Conservation (phyloP, 1,140 invertebrate genomes). For the Harlomillsia oculata region DNA sequence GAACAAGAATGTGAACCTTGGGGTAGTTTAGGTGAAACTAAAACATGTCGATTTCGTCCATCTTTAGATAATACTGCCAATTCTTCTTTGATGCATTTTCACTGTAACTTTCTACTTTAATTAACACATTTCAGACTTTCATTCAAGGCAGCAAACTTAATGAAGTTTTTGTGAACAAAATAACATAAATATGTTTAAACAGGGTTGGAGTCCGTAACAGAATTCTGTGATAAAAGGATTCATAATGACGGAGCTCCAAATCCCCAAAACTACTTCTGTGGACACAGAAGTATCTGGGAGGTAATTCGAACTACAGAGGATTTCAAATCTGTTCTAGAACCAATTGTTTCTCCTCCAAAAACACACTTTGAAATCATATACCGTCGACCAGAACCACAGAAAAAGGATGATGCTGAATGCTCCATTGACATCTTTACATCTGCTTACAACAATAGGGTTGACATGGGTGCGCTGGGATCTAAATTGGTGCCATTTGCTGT, state of each 20-base stretch:
- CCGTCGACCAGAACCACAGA: too few species aligned
- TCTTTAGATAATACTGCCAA: background rate
- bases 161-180: background rate
- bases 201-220: slow-evolving; percentile 15
- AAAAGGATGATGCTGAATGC: too few species aligned
- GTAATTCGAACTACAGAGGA: slow-evolving; percentile 41
- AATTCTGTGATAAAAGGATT: slow-evolving; percentile 40
- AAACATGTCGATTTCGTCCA: background rate
- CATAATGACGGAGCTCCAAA: slow-evolving; percentile 41
- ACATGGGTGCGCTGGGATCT: slow-evolving; percentile 12
- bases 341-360: too few species aligned
- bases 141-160: background rate
- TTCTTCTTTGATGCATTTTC: slow-evolving; percentile 23
- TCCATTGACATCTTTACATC: slow-evolving; percentile 25
- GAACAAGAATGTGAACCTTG: background rate
- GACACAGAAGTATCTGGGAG: slow-evolving; percentile 40
- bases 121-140: too few species aligned
- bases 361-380: too few species aligned
- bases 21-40: background rate
- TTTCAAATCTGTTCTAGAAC: slow-evolving; percentile 22
- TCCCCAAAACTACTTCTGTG: slow-evolving; percentile 43
- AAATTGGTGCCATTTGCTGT: slow-evolving; percentile 17
- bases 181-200: background rate
- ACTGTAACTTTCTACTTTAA: background rate
- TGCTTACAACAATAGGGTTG: slow-evolving; percentile 9